phyloP scores from a whole-genome alignment of 2,113 vertebrate genomes.

The Verasper variegatus region DNA sequence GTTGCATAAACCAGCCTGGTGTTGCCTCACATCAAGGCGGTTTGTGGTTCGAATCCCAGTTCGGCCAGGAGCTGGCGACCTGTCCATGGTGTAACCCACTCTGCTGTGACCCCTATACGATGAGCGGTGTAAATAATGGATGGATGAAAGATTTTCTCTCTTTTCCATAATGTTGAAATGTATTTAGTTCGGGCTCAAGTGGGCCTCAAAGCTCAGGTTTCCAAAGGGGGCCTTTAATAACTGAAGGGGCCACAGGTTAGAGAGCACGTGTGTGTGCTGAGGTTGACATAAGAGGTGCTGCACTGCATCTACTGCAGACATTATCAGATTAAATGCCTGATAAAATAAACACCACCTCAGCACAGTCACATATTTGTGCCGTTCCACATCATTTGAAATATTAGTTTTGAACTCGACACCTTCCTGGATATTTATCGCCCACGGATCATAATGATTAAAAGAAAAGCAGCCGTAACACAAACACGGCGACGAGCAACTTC shows the following conservation, averaged over 20 bases:
- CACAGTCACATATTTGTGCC: slow-evolving; percentile 7
- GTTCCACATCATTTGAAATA: slow-evolving; percentile 2
- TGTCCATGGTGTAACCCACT: no score
- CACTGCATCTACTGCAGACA: slow-evolving; percentile 2
- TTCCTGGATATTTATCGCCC: slow-evolving; percentile 6
- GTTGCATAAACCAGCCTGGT: no score
- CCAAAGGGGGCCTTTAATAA: slow-evolving; percentile 19
- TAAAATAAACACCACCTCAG: slow-evolving; percentile 40
- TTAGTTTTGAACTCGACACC: slow-evolving; percentile 24
- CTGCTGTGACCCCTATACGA: no score
- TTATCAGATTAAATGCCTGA: slow-evolving; percentile 28
- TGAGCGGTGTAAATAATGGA: no score
- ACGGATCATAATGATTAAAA: neutral
- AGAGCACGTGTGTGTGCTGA: neutral
- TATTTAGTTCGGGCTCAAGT: slow-evolving; percentile 11
- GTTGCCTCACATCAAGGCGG: no score
- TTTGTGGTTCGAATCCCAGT: no score
- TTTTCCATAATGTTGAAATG: neutral
- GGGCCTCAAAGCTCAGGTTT: slow-evolving; percentile 23
- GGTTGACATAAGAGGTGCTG: slow-evolving; percentile 15
- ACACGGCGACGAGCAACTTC: neutral
- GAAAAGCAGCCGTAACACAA: slow-evolving; percentile 25
- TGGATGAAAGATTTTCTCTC: neutral
- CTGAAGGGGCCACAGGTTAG: slow-evolving; percentile 16
- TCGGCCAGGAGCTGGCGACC: no score